Percentiles rank a stretch among this genome's conserved stretches.
Conservation (phyloP, 2,888 invertebrate genomes). For the Pristionchus arcanus region DNA sequence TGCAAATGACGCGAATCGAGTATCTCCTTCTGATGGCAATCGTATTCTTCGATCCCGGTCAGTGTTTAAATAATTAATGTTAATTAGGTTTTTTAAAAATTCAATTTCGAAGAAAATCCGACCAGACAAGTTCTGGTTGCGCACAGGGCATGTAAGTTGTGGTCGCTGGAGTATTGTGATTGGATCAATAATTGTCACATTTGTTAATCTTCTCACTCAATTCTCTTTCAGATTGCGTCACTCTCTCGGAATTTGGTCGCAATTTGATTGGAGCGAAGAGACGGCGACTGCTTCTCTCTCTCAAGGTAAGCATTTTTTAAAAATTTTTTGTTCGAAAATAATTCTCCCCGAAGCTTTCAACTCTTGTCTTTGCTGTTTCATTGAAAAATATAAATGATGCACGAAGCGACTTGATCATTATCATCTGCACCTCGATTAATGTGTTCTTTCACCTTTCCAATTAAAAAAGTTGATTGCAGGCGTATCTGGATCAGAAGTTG, state of each 20-base stretch:
- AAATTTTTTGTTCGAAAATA: neutral
- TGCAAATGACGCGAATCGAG: constrained; percentile 76
- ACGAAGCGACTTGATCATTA: neutral
- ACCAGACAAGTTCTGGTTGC: constrained; percentile 48
- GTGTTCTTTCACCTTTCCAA: constrained; percentile 12
- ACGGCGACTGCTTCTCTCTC: constrained; percentile 67
- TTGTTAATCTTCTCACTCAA: neutral
- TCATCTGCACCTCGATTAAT: neutral
- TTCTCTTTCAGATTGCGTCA: constrained; percentile 72
- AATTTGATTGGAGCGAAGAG: constrained; percentile 73
- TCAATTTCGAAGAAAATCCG: too few relatives aligned
- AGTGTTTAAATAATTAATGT: neutral
- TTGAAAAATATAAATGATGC: too few relatives aligned
- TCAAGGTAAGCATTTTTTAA: constrained; percentile 60
- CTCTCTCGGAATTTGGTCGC: constrained; percentile 69
- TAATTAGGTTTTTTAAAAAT: too few relatives aligned
- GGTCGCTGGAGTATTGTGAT: neutral
- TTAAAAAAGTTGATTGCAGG: neutral
- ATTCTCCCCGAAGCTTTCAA: neutral
- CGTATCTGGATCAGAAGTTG: constrained; percentile 59
- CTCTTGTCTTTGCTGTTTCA: too few relatives aligned
- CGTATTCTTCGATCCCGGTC: constrained; percentile 78
- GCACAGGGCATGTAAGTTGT: neutral
- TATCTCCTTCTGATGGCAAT: constrained; percentile 77
- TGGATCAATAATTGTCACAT: neutral